Conservation (phyloP, 2,113 vertebrate species). For the Mungos mungo region DNA sequence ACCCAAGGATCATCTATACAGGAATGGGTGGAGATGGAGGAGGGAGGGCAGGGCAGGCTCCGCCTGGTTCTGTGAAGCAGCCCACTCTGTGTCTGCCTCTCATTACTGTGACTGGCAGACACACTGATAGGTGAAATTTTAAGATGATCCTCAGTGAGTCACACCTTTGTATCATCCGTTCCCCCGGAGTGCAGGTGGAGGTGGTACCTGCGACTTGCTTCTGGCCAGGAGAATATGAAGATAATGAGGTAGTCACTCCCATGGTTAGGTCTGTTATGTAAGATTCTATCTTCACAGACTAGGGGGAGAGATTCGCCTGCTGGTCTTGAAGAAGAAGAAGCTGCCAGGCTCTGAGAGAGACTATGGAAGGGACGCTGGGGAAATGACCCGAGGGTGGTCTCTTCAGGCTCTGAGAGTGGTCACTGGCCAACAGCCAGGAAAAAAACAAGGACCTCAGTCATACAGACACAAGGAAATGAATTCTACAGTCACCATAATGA, state of each 20-base stretch:
- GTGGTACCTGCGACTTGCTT: background rate
- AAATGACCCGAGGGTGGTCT: background rate
- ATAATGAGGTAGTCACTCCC: background rate
- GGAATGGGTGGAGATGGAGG: fast-evolving
- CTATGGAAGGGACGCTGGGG: background rate
- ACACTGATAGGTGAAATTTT: background rate
- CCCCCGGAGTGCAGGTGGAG: background rate
- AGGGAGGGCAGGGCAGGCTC: background rate
- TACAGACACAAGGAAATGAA: background rate
- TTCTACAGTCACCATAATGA: background rate
- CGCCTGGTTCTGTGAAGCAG: background rate
- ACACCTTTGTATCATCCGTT: background rate
- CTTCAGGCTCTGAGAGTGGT: background rate
- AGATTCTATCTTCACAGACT: background rate
- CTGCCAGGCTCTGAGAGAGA: background rate
- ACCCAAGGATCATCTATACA: background rate
- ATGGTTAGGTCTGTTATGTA: background rate
- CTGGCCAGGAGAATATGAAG: background rate
- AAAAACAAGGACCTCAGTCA: background rate
- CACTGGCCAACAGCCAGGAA: background rate
- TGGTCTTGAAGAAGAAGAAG: background rate
- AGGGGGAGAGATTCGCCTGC: background rate
- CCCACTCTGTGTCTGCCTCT: background rate
- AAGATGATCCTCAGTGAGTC: background rate
- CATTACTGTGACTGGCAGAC: background rate